Evolutionary conservation across 2,797 vertebrate species (phyloP), one percentile per base, ranked within the genome.

Genomic region (Paedocypris micromegethes): DNA sequence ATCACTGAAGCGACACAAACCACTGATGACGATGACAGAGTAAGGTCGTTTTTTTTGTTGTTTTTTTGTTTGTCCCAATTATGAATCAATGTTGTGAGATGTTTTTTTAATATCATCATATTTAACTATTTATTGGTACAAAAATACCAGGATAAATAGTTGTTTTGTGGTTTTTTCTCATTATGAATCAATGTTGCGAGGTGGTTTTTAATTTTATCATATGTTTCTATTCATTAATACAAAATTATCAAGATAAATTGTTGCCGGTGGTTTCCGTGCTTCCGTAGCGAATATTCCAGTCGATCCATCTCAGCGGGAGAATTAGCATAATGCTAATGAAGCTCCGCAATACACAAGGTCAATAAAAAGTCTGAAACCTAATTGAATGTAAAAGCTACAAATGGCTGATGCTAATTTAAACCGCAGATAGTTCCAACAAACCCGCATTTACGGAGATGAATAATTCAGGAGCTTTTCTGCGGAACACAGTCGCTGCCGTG

Each of bases 401-500:
- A 58, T 66, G 2, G 23, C 42, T 58, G 54, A 66, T 56, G 58
- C 3, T n/a, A 43, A 46, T 52, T 45, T 6, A 50, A 67, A 41
- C 40, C 23, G 51, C 50, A 40, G 53, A 46, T 42, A 23, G 52
- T 23, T 78, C 72, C 72, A 66, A 72, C 72, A 72, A 68, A 23
- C 23, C 23, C 23, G 23, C 55, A 72, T 63, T 64, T 40, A 3
- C 4, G 8, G 41, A 5, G 55, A 78, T 85, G 79, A 84, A 85
- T 87, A 76, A 86, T 85, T 82, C 81, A 84, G 50, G 67, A 75
- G 66, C 57, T 68, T 43, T 72, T 76, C 64, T 69, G 58, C 53
- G 72, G 78, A 67, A 68, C 52, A 23, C 23, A 66, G 37, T 66
- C 66, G 66, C 44, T 66, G 55, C 77, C 76, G 77, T 76, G 76